A percentile compares a stretch with the other conserved stretches of the same genome.
Evolutionary conservation across 2,888 invertebrate species (phyloP).

Genomic region (Dione juno): DNA sequence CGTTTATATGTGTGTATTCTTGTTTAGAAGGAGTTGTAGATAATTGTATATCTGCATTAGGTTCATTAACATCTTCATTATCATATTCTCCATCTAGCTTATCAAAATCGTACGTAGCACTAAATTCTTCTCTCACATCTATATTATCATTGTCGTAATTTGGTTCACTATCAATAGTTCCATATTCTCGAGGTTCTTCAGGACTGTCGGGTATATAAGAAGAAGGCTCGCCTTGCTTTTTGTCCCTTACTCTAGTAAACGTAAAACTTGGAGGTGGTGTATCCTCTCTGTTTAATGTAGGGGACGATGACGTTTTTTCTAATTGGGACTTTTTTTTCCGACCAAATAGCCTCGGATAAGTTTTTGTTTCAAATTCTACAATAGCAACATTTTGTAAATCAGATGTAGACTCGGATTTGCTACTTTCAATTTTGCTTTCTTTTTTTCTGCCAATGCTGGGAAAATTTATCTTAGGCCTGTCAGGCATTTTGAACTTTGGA

Average conservation of each 20-base stretch:
- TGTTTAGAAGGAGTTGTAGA: constrained; percentile 72
- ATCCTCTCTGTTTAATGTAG: constrained; percentile 79
- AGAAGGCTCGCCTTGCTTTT: constrained; percentile 70
- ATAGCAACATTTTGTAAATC: constrained; percentile 78
- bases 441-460: constrained; percentile 85
- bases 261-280: constrained; percentile 85
- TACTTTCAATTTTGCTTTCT: constrained; percentile 64
- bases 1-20: constrained; percentile 86
- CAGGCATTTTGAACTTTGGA: constrained; percentile 84
- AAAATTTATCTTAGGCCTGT: constrained; percentile 85
- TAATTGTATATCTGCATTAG: constrained; percentile 57
- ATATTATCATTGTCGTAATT: constrained; percentile 64
- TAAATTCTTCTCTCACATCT: constrained; percentile 69
- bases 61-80: constrained; percentile 69
- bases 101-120: constrained; percentile 80
- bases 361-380: constrained; percentile 89
- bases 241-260: constrained; percentile 86
- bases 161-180: constrained; percentile 67
- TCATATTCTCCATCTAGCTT: constrained; percentile 84
- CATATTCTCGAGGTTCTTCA: constrained; percentile 75
- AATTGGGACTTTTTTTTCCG: constrained; percentile 74
- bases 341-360: constrained; percentile 89
- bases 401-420: constrained; percentile 67
- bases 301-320: constrained; percentile 81
- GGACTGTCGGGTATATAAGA: constrained; percentile 72